Percentiles rank a stretch among this genome's conserved stretches.
phyloP scores from a whole-genome alignment of 35 echinoderm and acorn worm species.

The Nesometra sesokonis region DNA sequence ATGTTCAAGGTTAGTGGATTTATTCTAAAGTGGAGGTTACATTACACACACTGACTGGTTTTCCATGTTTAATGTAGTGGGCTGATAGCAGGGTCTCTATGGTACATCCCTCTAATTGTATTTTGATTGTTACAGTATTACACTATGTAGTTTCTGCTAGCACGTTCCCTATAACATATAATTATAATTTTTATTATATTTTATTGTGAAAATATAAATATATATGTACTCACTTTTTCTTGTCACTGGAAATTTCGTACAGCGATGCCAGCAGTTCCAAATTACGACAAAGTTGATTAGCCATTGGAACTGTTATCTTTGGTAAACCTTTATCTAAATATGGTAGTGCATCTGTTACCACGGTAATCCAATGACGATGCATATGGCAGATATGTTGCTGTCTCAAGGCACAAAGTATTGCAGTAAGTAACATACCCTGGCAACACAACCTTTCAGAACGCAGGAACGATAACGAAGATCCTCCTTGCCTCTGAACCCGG shows the following conservation, averaged over 20 bases:
- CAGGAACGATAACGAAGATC: conserved; percentile 47
- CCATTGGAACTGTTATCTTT: conserved; percentile 59
- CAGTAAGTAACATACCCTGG: conserved; percentile 70
- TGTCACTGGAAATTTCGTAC: conserved; percentile 42
- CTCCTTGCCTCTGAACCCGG: conserved; percentile 63
- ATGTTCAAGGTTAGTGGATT: no score
- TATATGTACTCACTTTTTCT: conserved; percentile 52
- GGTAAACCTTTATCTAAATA: conserved; percentile 76
- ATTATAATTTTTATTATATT: no score
- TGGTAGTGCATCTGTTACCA: conserved; percentile 72
- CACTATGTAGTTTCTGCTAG: no score
- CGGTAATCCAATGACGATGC: conserved; percentile 84
- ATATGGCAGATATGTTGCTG: conserved; percentile 90
- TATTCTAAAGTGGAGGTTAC: no score
- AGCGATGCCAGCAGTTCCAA: conserved; percentile 63
- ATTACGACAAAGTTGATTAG: conserved; percentile 78
- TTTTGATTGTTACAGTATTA: no score
- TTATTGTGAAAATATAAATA: no score
- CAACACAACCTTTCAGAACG: conserved; percentile 58
- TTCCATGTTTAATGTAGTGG: no score
- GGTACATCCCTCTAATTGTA: no score
- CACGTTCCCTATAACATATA: no score
- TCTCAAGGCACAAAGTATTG: conserved; percentile 66
- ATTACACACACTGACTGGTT: no score
- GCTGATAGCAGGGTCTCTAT: no score